Base-by-base conservation (phyloP, 1,140 invertebrate species). In the Orius insidiosus region DNA sequence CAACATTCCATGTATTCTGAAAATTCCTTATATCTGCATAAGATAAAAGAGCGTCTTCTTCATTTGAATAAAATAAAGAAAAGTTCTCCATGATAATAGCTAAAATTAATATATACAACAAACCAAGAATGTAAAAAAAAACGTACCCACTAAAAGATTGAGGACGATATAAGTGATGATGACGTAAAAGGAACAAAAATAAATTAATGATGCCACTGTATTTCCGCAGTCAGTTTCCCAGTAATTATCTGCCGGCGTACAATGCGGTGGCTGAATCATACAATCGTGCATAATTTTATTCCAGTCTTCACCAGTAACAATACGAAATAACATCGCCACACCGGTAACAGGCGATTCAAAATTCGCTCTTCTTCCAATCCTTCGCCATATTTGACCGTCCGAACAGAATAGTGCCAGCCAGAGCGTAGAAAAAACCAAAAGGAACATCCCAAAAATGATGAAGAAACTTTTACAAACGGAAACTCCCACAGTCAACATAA, bases 51-150 rank as follows among this genome's bases (percentile, higher is more conserved):
- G 95, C 95, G 65, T 99, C 96, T 71, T 99, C 96, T 70, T 99
- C 96, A 59, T 98, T 98, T 0, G 96, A 99, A 60, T 99, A 99
- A 63, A 99, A 99, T 51, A 99, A 67, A 0, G 93, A 97, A 68
- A 99, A 99, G 68, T 99, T 98, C 71, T 99, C 95, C 93, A 98
- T 98, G 65, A 99, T 98, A 67, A 98, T 98, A 77, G 95, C 95
- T 94, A 63, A 1, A 69, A 63, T n/a, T n/a, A n/a, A 46, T 1
- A 35, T 7, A 40, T 18, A 15, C 16, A 15, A 15, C 15, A 3
- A n/a, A n/a, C 11, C 11, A 18, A 5, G 10, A 32, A n/a, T n/a
- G n/a, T 4, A 30, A 44, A 13, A 30, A 30, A 14, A 19, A 41
- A 67, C 79, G 66, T 64, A 94, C 90, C 93, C 58, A 99, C 96